Evolutionary conservation across 2,113 vertebrate genomes (phyloP).

Genomic region (Oncorhynchus keta): DNA sequence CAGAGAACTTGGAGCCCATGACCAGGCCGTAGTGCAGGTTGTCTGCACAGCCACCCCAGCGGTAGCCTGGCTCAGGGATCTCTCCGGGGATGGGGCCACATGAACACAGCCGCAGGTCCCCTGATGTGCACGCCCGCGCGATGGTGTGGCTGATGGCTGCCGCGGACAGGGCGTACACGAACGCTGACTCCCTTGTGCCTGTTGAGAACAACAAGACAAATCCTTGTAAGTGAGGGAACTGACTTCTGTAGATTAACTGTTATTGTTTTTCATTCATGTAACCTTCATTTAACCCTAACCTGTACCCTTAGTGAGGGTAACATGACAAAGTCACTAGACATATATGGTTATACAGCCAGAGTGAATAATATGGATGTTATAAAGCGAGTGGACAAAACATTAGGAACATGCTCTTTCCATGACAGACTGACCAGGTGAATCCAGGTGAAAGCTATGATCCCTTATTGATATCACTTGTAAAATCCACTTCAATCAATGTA

Average conservation of each 20-base stretch:
- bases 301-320: too few relatives aligned
- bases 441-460: too few relatives aligned
- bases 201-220: constrained; percentile 3
- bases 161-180: constrained; percentile 93
- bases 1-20: constrained; percentile 98
- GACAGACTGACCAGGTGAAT: too few relatives aligned
- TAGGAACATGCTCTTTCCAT: too few relatives aligned
- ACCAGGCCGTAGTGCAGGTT: constrained; percentile 96
- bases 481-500: too few relatives aligned
- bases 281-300: too few relatives aligned
- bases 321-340: too few relatives aligned
- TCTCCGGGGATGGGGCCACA: constrained; percentile 93
- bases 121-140: constrained; percentile 91
- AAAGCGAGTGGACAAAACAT: constrained; percentile 16
- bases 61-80: constrained; percentile 91
- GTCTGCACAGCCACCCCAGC: constrained; percentile 99
- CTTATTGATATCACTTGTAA: too few relatives aligned
- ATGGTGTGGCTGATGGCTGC: constrained; percentile 96
- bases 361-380: constrained; percentile 35
- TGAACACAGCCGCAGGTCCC: constrained; percentile 91
- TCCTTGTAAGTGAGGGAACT: not conserved
- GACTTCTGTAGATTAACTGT: not conserved
- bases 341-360: too few relatives aligned
- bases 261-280: too few relatives aligned
- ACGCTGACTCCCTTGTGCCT: constrained; percentile 96